phyloP scores from a whole-genome alignment of 2,888 invertebrate genomes.

The Drosophila meridionalis region DNA sequence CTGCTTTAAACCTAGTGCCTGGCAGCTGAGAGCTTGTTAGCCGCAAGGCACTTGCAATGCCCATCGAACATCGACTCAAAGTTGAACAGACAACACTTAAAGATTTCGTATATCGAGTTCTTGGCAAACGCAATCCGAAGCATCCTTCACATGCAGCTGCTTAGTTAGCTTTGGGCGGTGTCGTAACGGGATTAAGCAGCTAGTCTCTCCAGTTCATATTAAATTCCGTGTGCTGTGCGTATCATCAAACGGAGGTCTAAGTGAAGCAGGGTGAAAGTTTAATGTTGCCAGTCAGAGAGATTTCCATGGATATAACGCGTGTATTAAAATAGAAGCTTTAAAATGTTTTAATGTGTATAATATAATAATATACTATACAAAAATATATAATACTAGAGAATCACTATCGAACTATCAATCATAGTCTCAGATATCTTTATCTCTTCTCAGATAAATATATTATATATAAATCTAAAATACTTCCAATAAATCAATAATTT shows the following conservation, averaged over 20 bases:
- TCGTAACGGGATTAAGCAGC: neutral
- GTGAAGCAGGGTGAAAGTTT: neutral
- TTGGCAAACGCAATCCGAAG: constrained; percentile 41
- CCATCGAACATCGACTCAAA: constrained; percentile 21
- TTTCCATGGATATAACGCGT: neutral
- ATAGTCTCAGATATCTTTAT: no score
- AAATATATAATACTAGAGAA: no score
- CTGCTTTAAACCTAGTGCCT: constrained; percentile 34
- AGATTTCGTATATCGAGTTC: constrained; percentile 43
- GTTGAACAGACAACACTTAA: constrained; percentile 45
- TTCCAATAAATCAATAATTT: no score
- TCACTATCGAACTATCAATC: no score
- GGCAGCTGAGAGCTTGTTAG: constrained; percentile 43
- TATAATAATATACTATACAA: no score
- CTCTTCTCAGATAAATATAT: no score
- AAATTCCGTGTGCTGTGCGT: neutral
- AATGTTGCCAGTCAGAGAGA: neutral
- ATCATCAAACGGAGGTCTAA: neutral
- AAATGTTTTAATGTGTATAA: no score
- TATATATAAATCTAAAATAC: no score
- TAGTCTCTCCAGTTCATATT: neutral
- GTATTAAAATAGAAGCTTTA: no score
- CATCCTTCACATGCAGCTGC: constrained; percentile 16
- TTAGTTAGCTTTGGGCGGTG: neutral
- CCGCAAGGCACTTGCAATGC: constrained; percentile 30